Evolutionary conservation across 2,888 invertebrate species (phyloP), one percentile per base, ranked within the genome.

Genomic region (Lutraria lutraria): DNA sequence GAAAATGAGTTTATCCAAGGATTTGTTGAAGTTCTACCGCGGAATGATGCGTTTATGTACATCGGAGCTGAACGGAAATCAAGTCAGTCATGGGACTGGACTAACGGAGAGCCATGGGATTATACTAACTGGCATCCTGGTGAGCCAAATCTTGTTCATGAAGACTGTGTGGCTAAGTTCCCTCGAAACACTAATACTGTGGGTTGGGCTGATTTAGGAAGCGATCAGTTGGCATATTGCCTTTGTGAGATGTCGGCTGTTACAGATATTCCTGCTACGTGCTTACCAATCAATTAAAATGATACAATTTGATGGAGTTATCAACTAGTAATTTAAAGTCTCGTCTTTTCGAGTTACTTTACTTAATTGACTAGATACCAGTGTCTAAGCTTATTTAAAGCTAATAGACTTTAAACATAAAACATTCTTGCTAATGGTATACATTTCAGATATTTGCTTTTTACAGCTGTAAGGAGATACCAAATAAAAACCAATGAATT

Each of bases 71-170:
- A 68, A 25, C 25, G 25, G 25, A 68, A 68, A 13, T 8, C 63
- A 8, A 4, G 8, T 25, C 12, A 68, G 0, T 10, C 63, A 3
- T 63, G 63, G 63, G n/a, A n/a, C n/a, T 63, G 63, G 63, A 63
- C n/a, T n/a, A 63, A 63, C n/a, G 63, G 63, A 19, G 63, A 63
- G n/a, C 63, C 63, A 10, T 60, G 60, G 60, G 60, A 60, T n/a
- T 60, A 60, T 4, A 60, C 60, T 21, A 60, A n/a, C 19, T 60
- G 63, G 63, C 12, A 25, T 8, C 25, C 63, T 0, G 25, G 13
- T 6, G 63, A 68, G 10, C 63, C 63, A 25, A 25, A n/a, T 13
- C n/a, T 6, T 68, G 0, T 12, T 68, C 0, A 0, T 25, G 63
- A 68, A 25, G 0, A n/a, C 1, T 25, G 63, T n/a, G 12, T 68